Base-by-base conservation (phyloP, 1,140 invertebrate genomes). In the Formica selysi region DNA sequence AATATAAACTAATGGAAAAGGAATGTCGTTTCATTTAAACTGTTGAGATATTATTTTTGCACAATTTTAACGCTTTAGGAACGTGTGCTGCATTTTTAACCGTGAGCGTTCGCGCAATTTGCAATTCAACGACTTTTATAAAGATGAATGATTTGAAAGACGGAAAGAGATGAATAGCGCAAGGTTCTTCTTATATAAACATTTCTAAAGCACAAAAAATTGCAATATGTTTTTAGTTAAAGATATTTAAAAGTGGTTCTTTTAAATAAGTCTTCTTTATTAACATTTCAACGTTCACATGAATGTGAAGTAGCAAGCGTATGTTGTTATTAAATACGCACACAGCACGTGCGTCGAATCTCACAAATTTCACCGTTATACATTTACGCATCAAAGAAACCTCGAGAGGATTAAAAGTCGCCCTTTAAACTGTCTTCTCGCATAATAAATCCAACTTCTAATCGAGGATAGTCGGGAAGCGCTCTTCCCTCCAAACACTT, bases 401-500 rank as follows among this genome's bases (percentile, higher is more conserved):
- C 54, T 8, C 19, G 5, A 36, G 36, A 26, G 36, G 36, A 70
- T 70, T 83, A 84, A 86, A 86, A 65, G 48, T 74, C 19, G 3
- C 11, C 19, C 70, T 26, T 54, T 74, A 81, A 81, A 76, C 48
- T 84, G 29, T 80, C 83, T 79, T 13, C 1, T 79, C 36, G n/a
- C 22, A 61, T 62, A 80, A 81, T 86, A 86, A 86, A 80, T 71
- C 57, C 32, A 48, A 48, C 48, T 78, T 71, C 48, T 79, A 86
- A 86, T 86, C 73, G 74, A 59, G 83, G 65, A 85, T 54, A 87
- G 61, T 61, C 51, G 48, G 36, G 54, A 71, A 71, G 71, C 85
- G 22, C 74, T 86, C 38, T n/a, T 57, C 19, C 13, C 64, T 71
- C 62, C 64, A 67, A 76, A 48, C 16, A 26, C 32, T 79, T 32